Conservation (phyloP, 2,797 vertebrate species). For the Sebastes diploproa region DNA sequence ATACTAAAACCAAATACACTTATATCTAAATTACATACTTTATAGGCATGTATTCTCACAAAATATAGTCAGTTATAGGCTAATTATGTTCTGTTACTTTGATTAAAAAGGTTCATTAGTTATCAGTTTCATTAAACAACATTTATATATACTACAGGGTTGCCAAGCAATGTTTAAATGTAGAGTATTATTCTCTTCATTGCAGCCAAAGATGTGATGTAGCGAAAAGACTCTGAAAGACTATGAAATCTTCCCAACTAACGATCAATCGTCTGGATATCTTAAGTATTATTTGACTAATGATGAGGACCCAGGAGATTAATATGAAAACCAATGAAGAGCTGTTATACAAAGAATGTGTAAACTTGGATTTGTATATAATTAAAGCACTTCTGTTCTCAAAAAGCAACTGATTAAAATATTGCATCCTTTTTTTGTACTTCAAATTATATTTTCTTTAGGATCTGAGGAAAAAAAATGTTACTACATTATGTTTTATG, state of each 20-base stretch:
- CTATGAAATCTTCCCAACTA: background rate
- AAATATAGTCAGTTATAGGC: background rate
- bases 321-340: background rate
- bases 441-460: background rate
- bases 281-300: constrained; percentile 13
- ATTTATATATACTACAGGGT: background rate
- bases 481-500: background rate
- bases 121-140: background rate
- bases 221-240: background rate
- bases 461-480: background rate
- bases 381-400: background rate
- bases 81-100: background rate
- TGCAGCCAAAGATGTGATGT: background rate
- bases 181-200: background rate
- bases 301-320: background rate
- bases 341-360: background rate
- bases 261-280: background rate
- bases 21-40: background rate
- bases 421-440: background rate
- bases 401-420: background rate
- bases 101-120: background rate
- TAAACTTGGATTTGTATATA: constrained; percentile 8
- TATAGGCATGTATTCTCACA: background rate
- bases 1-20: background rate
- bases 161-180: background rate